Evolutionary conservation across 2,113 vertebrate species (phyloP).

Genomic region (Miniopterus natalensis): DNA sequence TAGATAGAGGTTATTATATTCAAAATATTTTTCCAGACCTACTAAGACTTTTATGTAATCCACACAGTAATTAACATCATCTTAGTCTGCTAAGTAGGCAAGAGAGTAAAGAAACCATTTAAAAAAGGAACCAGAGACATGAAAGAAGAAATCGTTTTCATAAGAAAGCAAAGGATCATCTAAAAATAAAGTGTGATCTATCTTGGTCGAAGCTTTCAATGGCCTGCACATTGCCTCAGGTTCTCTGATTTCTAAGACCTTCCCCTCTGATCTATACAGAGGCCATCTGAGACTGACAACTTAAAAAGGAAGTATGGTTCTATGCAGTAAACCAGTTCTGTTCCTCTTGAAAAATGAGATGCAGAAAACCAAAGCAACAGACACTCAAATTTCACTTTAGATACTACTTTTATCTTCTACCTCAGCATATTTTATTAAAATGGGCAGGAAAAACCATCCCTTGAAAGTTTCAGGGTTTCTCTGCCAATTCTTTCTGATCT

Average conservation of each 20-base stretch:
- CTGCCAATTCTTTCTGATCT: not conserved
- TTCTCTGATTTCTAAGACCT: slow-evolving; percentile 35
- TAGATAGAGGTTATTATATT: not conserved
- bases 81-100: not conserved
- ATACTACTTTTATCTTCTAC: not conserved
- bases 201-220: not conserved
- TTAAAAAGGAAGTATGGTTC: not conserved
- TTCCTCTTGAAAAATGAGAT: slow-evolving; percentile 46
- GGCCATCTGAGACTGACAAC: not conserved
- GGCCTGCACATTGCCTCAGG: not conserved
- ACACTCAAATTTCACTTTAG: slow-evolving; percentile 17
- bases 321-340: not conserved
- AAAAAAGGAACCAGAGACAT: slow-evolving; percentile 39
- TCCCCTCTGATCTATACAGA: slow-evolving; percentile 1
- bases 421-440: not conserved
- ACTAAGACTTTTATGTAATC: not conserved
- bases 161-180: not conserved
- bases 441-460: not conserved
- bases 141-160: slow-evolving; percentile 46
- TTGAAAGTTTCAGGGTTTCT: slow-evolving; percentile 6
- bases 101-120: slow-evolving; percentile 52
- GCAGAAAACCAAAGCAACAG: not conserved
- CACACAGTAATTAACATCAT: not conserved
- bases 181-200: slow-evolving; percentile 40
- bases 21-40: slow-evolving; percentile 18